These are phyloP conservation scores for Dryocosmus kuriphilus DNA, from an alignment of 2,888 invertebrate species.

Conservation along the genomic window DNA sequence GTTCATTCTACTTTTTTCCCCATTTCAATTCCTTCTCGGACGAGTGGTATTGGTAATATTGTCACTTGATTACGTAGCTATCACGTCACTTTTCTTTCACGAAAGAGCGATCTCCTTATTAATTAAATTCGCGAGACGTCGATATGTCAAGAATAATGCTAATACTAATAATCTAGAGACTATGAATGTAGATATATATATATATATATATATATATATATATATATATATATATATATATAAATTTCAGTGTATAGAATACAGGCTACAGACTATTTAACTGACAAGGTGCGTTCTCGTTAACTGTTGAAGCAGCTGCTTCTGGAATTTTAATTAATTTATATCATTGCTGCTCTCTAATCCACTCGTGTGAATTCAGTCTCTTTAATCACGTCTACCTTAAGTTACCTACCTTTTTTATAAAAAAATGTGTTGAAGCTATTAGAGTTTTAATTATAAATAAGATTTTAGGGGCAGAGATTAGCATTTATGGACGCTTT, in stretches of 20 bases:
- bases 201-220: neutral
- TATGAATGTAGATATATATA: too few relatives aligned
- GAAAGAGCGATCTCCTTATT: constrained; percentile 13
- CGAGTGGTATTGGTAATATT: constrained; percentile 20
- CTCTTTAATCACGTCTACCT: neutral
- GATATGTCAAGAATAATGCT: constrained; percentile 34
- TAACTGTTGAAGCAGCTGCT: constrained; percentile 28
- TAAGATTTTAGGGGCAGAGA: too few relatives aligned
- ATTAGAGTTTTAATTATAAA: too few relatives aligned
- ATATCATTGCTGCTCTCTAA: neutral
- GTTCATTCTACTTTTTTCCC: neutral
- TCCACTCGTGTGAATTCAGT: neutral
- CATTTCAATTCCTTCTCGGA: constrained; percentile 30
- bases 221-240: neutral
- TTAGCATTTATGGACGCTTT: too few relatives aligned
- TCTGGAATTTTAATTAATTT: constrained; percentile 33
- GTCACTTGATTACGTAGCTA: constrained; percentile 14
- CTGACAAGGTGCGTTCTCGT: constrained; percentile 32
- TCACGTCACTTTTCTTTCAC: neutral
- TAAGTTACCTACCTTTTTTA: neutral
- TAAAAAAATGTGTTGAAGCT: neutral
- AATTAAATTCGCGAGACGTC: constrained; percentile 14
- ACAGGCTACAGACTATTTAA: constrained; percentile 7
- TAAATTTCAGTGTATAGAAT: neutral
- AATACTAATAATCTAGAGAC: constrained; percentile 14